Conservation (phyloP, 2,113 vertebrate species). For the Anguilla japonica region DNA sequence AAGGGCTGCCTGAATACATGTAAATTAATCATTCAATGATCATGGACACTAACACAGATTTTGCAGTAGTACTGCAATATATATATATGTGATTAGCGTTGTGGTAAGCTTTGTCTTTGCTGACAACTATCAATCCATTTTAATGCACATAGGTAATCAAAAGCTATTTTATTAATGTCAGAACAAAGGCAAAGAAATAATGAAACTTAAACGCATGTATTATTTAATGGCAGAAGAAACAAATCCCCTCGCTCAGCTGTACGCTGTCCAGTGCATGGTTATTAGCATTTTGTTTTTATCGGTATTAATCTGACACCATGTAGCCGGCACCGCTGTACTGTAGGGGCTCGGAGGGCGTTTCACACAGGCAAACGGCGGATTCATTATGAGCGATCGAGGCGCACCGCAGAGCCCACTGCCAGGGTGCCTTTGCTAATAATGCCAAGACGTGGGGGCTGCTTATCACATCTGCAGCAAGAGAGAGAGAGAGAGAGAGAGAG, state of each 20-base stretch:
- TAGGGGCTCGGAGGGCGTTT: background rate
- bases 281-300: background rate
- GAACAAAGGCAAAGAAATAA: background rate
- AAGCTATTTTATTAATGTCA: background rate
- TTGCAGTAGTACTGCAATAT: background rate
- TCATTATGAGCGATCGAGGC: slow-evolving; percentile 5
- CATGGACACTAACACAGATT: background rate
- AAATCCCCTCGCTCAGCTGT: background rate
- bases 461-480: slow-evolving; percentile 57
- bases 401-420: background rate
- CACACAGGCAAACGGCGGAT: background rate
- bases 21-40: background rate
- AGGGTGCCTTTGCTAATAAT: slow-evolving; percentile 57
- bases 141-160: background rate
- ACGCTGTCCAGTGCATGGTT: background rate
- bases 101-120: background rate
- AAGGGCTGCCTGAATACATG: background rate
- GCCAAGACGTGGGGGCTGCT: slow-evolving; percentile 47
- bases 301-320: background rate
- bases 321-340: background rate
- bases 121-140: background rate
- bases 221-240: background rate
- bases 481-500: slow-evolving; percentile 31
- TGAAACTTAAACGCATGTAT: background rate
- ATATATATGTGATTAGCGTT: background rate